A percentile compares a stretch with the other conserved stretches of the same genome.
Evolutionary conservation across 2,113 vertebrate species (phyloP).

Genomic region (Lynx canadensis): DNA sequence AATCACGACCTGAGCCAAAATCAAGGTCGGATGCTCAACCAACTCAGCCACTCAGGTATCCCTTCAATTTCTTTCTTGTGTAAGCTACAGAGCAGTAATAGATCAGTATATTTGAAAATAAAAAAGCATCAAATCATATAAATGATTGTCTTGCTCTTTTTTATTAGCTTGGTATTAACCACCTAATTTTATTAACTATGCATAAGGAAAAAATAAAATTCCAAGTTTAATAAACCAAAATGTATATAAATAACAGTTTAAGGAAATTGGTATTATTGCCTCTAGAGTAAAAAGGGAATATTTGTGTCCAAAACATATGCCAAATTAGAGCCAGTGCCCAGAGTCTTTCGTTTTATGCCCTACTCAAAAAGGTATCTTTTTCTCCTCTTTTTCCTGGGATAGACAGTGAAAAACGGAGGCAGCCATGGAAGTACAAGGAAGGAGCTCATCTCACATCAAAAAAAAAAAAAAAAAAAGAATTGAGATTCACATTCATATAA

Average conservation of each 20-base stretch:
- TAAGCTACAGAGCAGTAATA: not conserved
- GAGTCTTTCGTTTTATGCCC: not conserved
- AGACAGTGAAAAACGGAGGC: not conserved
- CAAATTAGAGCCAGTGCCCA: not conserved
- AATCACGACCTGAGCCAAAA: too few species aligned
- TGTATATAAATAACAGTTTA: not conserved
- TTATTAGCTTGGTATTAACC: not conserved
- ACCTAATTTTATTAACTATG: not conserved
- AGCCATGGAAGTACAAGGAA: not conserved
- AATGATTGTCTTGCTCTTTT: not conserved
- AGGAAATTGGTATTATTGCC: not conserved
- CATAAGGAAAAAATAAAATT: slow-evolving; percentile 9
- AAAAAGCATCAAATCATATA: not conserved
- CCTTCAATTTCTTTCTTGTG: not conserved
- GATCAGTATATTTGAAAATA: not conserved
- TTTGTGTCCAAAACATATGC: not conserved
- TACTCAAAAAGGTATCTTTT: not conserved
- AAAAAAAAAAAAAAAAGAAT: not conserved
- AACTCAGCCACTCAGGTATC: too few species aligned
- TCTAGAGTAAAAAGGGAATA: not conserved
- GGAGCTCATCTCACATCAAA: not conserved
- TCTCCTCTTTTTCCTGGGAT: not conserved
- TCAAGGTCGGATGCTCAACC: too few species aligned
- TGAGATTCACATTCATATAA: not conserved
- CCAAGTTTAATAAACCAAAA: slow-evolving; percentile 10